Evolutionary conservation across 2,888 invertebrate species (phyloP), one percentile per base, ranked within the genome.

Genomic region (Acleris holmiana): DNA sequence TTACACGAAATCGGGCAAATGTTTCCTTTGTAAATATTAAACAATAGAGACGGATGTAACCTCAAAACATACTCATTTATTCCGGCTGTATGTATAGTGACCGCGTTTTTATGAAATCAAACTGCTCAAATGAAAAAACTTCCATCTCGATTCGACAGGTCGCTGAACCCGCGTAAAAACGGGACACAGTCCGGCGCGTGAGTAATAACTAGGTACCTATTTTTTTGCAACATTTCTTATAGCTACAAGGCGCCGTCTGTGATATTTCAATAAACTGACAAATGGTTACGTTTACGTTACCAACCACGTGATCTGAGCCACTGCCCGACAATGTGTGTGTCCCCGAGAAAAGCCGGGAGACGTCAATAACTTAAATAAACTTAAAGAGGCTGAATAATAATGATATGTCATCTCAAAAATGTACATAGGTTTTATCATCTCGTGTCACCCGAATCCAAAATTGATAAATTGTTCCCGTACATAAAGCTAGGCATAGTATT

Each of bases 71-170:
- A 49, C 17, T 41, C 35, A 59, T 10, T 18, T 57, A 41, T 41
- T 41, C 23, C 23, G 40, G 29, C 21, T 58, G 48, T 48, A 19
- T 58, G 48, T 48, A 19, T 17, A 21, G 13, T 59, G 44, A 29
- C 44, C 25, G 7, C 35, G 19, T 15, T 44, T 44, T 54, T 17
- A 17, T 18, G 19, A 59, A 8, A 64, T 54, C 46, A 48, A 53
- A 47, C 29, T 53, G 19, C 29, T 25, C 48, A 17, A 58, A 64
- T 48, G 19, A 53, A 64, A 61, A 59, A 54, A 58, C 19, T 58
- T 59, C 58, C 48, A 53, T 64, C 53, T 59, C 41, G 41, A 49
- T 48, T 59, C 10, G 64, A 49, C 48, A 64, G 58, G 58, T 53
- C 54, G 21, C 18, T 54, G 58, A 41, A 54, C 64, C 54, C 13